A percentile compares a stretch with the other conserved stretches of the same genome.
These are phyloP conservation scores for Microchrysa polita DNA, from an alignment of 2,888 invertebrate species.

Conservation along the genomic window DNA sequence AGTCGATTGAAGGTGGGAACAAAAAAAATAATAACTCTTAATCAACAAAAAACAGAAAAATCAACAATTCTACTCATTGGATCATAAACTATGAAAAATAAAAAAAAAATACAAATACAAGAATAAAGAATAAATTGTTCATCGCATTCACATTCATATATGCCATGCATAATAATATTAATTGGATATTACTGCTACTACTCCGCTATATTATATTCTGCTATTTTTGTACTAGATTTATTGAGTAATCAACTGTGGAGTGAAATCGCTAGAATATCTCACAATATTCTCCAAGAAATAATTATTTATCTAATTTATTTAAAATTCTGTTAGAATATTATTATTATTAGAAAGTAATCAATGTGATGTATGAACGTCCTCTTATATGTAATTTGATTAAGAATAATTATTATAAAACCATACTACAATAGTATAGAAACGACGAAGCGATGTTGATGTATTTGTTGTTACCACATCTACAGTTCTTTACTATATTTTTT, in stretches of 20 bases:
- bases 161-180: background rate
- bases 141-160: background rate
- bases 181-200: conserved; percentile 41
- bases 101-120: background rate
- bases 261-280: conserved; percentile 12
- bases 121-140: background rate
- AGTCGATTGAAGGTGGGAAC: conserved; percentile 51
- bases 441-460: no score
- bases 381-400: background rate
- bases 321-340: conserved; percentile 14
- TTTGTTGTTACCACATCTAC: conserved; percentile 8
- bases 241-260: conserved; percentile 42
- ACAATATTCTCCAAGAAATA: no score
- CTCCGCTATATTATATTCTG: conserved; percentile 7
- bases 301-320: conserved; percentile 1
- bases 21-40: background rate
- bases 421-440: background rate
- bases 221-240: background rate
- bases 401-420: background rate
- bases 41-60: background rate
- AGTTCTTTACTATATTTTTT: conserved; percentile 39
- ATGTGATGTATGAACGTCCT: background rate
- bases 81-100: conserved; percentile 49
- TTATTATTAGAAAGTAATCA: conserved; percentile 7
- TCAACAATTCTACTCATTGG: conserved; percentile 15